Evolutionary conservation across 1,140 invertebrate species (phyloP), one percentile per base, ranked within the genome.

Genomic region (Akabosia matsudoensis): DNA sequence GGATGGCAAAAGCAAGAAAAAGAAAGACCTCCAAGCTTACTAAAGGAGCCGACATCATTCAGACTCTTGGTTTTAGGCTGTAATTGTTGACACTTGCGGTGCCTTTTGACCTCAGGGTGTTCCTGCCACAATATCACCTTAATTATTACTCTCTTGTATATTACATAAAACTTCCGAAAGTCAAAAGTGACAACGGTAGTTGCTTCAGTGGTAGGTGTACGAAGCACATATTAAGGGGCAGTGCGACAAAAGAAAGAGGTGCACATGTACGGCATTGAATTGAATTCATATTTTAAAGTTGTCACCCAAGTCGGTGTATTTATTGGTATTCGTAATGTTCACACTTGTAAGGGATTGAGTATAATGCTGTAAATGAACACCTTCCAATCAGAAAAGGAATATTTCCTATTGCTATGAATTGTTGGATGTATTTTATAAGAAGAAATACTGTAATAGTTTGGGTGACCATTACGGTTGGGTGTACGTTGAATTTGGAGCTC

Each of bases 1-100:
- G 33, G n/a, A 16, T 22, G 54, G 54, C n/a, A n/a, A n/a, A n/a
- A n/a, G n/a, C n/a, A 30, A 13, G 30, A 30, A 22, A 67, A 30
- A 67, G 61, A 67, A 74, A 73, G 76, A 77, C 76, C 76, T 77
- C 76, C 76, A 37, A 73, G 76, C 70, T 56, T 28, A 22, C 71
- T 77, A 51, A 77, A 77, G 74, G 76, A 73, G 76, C 76, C 76
- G 76, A 77, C 61, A 51, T 74, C 76, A 77, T 77, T 77, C 34
- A 72, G 70, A 18, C 2, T 51, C 34, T 51, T 72, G 4, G 33
- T 34, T 72, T 72, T 70, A 61, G 76, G 76, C 54, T 37, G 56
- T 77, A 64, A 74, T 77, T 77, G 76, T 77, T 77, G 76, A 77
- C 76, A 77, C 72, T 77, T 77, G 76, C 71, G 76, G 76, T 77